Conservation (phyloP, 2,888 invertebrate genomes). For the Lepas anatifera region DNA sequence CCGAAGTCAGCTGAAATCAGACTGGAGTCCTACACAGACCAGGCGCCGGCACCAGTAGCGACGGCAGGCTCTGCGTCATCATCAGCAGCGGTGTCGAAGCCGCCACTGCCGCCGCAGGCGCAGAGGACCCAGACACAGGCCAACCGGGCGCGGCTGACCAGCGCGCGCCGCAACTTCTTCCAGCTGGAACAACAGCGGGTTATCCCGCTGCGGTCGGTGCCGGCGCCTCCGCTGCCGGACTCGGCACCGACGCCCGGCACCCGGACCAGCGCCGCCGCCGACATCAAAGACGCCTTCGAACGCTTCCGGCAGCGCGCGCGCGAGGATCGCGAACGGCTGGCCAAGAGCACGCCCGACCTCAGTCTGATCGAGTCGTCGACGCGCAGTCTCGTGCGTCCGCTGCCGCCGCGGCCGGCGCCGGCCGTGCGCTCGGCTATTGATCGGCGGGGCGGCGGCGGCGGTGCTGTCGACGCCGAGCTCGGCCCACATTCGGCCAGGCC, state of each 20-base stretch:
- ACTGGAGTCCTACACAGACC: constrained; percentile 19
- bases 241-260: not conserved
- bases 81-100: constrained; percentile 17
- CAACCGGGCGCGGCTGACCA: constrained; percentile 20
- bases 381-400: constrained; percentile 17
- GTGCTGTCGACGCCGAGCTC: constrained; percentile 26
- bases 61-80: not conserved
- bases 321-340: constrained; percentile 24
- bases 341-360: constrained; percentile 34
- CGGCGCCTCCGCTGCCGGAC: constrained; percentile 9
- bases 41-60: constrained; percentile 11
- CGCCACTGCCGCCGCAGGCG: constrained; percentile 24
- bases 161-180: constrained; percentile 24
- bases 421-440: not conserved
- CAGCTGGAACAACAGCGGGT: constrained; percentile 21
- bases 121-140: constrained; percentile 27
- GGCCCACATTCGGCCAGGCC: not conserved
- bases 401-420: not conserved
- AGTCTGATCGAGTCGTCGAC: constrained; percentile 23
- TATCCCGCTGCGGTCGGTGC: constrained; percentile 14
- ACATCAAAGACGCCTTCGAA: constrained; percentile 23
- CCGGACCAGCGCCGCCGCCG: constrained; percentile 17
- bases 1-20: constrained; percentile 35
- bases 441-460: not conserved
- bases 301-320: constrained; percentile 23